Percentiles rank a stretch among this genome's conserved stretches.
These are phyloP conservation scores for Monomorium pharaonis DNA, from an alignment of 1,140 invertebrate genomes.

Conservation along the genomic window DNA sequence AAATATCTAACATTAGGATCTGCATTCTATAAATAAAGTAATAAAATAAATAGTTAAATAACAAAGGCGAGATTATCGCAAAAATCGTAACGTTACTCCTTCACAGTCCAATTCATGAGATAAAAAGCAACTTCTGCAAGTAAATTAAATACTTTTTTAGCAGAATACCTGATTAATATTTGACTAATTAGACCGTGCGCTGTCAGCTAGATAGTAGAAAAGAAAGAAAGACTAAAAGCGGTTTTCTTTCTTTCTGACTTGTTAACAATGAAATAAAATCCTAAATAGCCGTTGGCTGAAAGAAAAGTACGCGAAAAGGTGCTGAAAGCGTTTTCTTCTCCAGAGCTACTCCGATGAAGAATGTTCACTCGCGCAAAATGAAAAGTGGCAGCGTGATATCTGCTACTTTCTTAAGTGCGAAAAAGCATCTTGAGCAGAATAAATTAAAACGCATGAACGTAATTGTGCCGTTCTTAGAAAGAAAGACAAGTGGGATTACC, in stretches of 20 bases:
- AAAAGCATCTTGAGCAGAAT: constrained; percentile 37
- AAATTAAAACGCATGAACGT: constrained; percentile 44
- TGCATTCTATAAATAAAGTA: neutral
- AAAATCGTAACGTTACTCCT: neutral
- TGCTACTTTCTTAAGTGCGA: constrained; percentile 36
- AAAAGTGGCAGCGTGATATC: constrained; percentile 45
- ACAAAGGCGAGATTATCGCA: neutral
- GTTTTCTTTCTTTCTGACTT: neutral
- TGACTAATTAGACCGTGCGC: neutral
- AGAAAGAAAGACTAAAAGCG: neutral
- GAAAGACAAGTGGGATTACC: constrained; percentile 39
- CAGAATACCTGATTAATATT: too few relatives aligned
- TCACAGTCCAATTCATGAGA: neutral
- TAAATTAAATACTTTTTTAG: constrained; percentile 11
- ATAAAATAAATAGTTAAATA: neutral
- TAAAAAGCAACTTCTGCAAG: neutral
- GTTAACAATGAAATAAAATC: constrained; percentile 31
- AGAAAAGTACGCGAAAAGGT: neutral
- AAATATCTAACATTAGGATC: neutral
- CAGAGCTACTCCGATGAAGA: neutral
- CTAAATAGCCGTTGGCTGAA: constrained; percentile 18
- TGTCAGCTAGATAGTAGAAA: neutral
- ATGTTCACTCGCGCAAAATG: constrained; percentile 6
- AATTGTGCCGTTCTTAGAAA: neutral
- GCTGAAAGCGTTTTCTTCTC: neutral